Conservation (phyloP, 2,113 vertebrate species). For the Syrmaticus mikado region DNA sequence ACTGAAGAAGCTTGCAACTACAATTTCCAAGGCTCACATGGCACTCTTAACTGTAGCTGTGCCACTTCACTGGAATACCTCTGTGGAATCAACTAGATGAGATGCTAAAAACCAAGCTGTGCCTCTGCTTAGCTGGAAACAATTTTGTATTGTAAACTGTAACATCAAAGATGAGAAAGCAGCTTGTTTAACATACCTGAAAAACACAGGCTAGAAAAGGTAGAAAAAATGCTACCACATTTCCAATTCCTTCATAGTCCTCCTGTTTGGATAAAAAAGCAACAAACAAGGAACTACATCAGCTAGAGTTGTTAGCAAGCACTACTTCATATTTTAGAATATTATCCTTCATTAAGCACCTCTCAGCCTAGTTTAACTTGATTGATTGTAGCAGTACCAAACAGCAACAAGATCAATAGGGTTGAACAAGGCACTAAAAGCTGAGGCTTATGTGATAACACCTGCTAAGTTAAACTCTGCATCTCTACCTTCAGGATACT, state of each 20-base stretch:
- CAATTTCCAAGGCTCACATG: neutral
- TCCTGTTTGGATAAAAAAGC: slow-evolving; percentile 79
- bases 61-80: neutral
- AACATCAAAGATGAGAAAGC: neutral
- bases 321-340: neutral
- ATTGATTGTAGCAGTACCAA: neutral
- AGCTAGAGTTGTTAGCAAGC: slow-evolving; percentile 4
- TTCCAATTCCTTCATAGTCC: slow-evolving; percentile 87
- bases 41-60: neutral
- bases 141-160: neutral
- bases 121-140: neutral
- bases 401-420: neutral
- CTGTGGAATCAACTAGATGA: neutral
- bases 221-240: slow-evolving; percentile 90
- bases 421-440: neutral
- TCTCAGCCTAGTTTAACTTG: neutral
- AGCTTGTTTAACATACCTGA: slow-evolving; percentile 81
- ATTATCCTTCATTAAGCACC: neutral
- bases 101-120: neutral
- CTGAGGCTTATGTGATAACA: neutral
- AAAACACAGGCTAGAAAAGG: slow-evolving; percentile 89
- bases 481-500: neutral
- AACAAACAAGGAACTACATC: neutral
- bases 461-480: neutral
- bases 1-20: neutral